phyloP scores from a whole-genome alignment of 2,113 vertebrate species.

The Diglossa brunneiventris region DNA sequence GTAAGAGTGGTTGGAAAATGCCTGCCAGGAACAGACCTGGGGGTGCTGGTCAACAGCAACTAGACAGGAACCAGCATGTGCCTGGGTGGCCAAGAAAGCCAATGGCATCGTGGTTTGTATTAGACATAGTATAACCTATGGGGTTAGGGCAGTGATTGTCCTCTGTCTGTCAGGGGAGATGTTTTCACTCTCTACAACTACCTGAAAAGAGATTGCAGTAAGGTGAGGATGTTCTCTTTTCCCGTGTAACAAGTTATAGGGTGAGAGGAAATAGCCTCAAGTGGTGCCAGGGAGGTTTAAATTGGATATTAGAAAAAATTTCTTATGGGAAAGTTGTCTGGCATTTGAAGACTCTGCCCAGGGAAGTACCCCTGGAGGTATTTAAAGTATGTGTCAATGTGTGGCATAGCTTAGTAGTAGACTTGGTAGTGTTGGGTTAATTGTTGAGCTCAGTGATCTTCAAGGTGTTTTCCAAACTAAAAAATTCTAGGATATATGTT shows the following conservation, averaged over 20 bases:
- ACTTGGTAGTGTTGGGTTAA: neutral
- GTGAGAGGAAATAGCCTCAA: neutral
- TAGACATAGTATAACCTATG: no score
- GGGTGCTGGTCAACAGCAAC: neutral
- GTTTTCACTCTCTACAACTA: neutral
- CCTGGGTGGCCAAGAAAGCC: neutral
- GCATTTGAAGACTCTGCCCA: neutral
- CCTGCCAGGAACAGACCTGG: no score
- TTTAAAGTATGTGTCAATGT: neutral
- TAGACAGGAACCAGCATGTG: accelerated
- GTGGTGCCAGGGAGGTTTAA: neutral
- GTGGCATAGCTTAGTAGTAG: neutral
- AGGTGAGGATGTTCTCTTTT: neutral
- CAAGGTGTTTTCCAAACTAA: neutral
- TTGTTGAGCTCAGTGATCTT: neutral
- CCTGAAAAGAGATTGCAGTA: neutral
- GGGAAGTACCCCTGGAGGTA: neutral
- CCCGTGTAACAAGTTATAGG: neutral
- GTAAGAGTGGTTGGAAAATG: neutral
- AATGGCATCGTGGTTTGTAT: neutral
- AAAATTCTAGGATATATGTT: neutral
- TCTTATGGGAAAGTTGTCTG: neutral
- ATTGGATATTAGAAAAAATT: neutral
- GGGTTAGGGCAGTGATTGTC: neutral
- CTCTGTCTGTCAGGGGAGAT: neutral